These are phyloP conservation scores for Rapana venosa DNA, from an alignment of 2,888 invertebrate species.

Conservation along the genomic window DNA sequence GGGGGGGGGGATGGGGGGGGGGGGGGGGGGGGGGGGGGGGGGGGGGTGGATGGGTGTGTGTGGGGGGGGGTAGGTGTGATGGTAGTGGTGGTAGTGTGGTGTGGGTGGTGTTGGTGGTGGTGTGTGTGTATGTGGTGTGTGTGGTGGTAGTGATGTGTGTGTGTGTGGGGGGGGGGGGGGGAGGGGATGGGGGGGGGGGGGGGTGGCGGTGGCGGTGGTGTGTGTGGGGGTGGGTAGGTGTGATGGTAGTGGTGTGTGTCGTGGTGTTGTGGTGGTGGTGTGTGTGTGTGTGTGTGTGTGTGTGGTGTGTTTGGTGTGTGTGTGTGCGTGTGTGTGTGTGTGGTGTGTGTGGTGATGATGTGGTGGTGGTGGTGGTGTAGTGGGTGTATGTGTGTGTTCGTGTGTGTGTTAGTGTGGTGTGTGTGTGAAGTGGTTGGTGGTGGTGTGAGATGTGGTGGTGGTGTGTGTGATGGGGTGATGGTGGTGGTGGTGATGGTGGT, in stretches of 20 bases:
- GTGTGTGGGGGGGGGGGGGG: too few species aligned
- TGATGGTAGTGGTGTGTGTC: not conserved
- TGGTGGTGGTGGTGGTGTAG: not conserved
- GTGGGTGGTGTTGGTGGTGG: too few species aligned
- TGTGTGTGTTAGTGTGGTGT: not conserved
- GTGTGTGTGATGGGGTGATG: not conserved
- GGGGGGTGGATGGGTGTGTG: too few species aligned
- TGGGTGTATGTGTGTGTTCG: not conserved
- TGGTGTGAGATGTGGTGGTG: not conserved
- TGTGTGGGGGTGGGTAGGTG: too few species aligned
- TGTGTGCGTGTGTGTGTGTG: not conserved
- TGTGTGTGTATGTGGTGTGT: too few species aligned
- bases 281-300: constrained; percentile 10
- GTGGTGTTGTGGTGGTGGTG: not conserved
- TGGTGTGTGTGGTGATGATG: not conserved
- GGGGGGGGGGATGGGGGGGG: too few species aligned
- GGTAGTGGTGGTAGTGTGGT: too few species aligned
- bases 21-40: too few species aligned
- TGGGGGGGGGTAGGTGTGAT: too few species aligned
- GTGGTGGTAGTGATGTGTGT: not conserved
- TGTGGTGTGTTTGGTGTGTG: not conserved
- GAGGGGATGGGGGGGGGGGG: too few species aligned
- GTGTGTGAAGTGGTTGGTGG: not conserved
- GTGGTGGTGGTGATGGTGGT: not conserved
- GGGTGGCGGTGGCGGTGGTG: too few species aligned